These are phyloP conservation scores for Prorops nasuta DNA, from an alignment of 1,140 invertebrate species.

Conservation along the genomic window DNA sequence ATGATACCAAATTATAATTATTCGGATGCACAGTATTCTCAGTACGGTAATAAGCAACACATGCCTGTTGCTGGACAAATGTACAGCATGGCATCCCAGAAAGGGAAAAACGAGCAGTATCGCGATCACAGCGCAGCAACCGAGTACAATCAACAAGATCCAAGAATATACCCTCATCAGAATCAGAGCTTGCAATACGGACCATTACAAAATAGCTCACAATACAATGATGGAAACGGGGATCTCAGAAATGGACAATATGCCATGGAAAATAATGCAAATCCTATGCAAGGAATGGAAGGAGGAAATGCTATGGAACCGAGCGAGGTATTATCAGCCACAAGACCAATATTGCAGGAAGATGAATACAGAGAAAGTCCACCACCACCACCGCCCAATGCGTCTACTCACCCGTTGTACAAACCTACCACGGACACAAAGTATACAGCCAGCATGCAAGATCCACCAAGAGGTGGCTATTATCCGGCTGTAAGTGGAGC, in stretches of 20 bases:
- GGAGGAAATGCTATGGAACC: neutral
- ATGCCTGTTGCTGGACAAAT: neutral
- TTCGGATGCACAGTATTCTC: slow-evolving; percentile 36
- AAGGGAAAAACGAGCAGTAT: slow-evolving; percentile 25
- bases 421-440: slow-evolving; percentile 51
- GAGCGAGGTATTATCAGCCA: slow-evolving; percentile 27
- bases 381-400: slow-evolving; percentile 70
- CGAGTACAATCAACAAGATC: slow-evolving; percentile 24
- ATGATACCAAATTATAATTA: slow-evolving; percentile 37
- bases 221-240: slow-evolving; percentile 37
- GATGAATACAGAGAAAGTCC: slow-evolving; percentile 58
- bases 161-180: slow-evolving; percentile 2
- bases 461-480: slow-evolving; percentile 74
- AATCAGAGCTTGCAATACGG: slow-evolving; percentile 9
- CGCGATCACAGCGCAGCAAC: slow-evolving; percentile 16
- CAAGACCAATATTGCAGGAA: slow-evolving; percentile 39
- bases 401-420: slow-evolving; percentile 71
- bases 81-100: slow-evolving; percentile 8
- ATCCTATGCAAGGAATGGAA: slow-evolving; percentile 10
- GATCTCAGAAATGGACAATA: slow-evolving; percentile 37
- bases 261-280: slow-evolving; percentile 19
- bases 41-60: slow-evolving; percentile 11
- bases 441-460: slow-evolving; percentile 70
- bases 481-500: slow-evolving; percentile 57
- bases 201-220: slow-evolving; percentile 29